phyloP scores from a whole-genome alignment of 1,140 invertebrate genomes.

The Varroa destructor region DNA sequence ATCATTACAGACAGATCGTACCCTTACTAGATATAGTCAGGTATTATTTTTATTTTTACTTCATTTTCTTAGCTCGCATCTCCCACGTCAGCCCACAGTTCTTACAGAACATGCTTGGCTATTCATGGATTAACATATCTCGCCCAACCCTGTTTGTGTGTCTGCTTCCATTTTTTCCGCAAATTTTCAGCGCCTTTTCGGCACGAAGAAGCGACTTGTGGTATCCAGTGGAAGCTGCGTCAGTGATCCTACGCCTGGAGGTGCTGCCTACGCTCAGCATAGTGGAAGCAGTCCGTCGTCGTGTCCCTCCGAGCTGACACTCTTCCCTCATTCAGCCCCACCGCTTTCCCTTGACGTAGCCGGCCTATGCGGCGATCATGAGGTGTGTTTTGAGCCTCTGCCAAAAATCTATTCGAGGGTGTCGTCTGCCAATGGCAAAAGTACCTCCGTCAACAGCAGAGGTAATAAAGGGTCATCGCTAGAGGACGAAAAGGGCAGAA shows the following conservation, averaged over 20 bases:
- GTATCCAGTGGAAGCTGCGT: background rate
- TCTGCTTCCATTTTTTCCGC: background rate
- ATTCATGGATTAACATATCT: no score
- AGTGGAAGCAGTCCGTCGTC: background rate
- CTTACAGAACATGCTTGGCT: no score
- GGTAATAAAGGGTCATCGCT: no score
- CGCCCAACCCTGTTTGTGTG: background rate
- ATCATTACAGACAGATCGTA: no score
- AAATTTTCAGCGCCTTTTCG: conserved; percentile 27
- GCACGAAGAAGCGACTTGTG: conserved; percentile 28
- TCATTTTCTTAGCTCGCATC: no score
- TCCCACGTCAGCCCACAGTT: no score
- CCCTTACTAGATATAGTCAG: no score
- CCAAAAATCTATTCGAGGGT: conserved; percentile 12
- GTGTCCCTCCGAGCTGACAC: conserved; percentile 24
- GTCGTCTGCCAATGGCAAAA: background rate
- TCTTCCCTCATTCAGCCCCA: conserved; percentile 5
- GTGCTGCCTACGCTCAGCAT: no score
- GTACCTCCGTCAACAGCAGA: no score
- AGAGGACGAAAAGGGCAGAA: background rate
- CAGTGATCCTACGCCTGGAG: no score
- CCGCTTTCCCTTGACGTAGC: conserved; percentile 8
- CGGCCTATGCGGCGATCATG: conserved; percentile 20
- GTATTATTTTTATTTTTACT: no score
- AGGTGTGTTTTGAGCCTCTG: conserved; percentile 18